Evolutionary conservation across 2,113 vertebrate species (phyloP), one percentile per base, ranked within the genome.

Genomic region (Xerus inauris): DNA sequence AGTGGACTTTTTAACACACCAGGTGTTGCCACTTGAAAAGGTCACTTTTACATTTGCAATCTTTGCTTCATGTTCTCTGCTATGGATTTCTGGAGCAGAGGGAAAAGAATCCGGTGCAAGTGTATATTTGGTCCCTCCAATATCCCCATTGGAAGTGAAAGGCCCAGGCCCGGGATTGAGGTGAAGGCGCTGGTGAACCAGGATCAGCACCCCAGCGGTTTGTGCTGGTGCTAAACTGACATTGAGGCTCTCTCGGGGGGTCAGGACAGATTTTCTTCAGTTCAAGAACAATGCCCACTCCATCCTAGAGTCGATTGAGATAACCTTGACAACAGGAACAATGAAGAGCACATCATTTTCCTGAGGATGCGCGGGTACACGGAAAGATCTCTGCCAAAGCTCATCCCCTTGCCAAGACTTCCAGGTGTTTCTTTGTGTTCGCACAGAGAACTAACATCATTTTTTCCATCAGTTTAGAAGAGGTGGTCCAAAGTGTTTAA

Each of bases 401-500:
- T 98, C 96, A 92, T 94, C 76, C 93, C 76, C 76, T 95, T 89
- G 98, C 98, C 98, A 99, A 99, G 97, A 97, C 97, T 98, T 98
- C 98, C 99, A 99, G 99, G 99, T 99, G 99, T 98, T 98, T 98
- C 98, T 98, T 98, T 98, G 98, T 99, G 98, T 98, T 98, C 97
- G 90, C 97, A 67, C 96, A 97, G 97, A 98, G 98, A 97, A 98
- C 97, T 98, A 98, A 98, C 98, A 98, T 98, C 96, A 98, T 98
- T 98, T 98, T 98, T 96, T 96, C 98, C 98, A 98, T 98, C 98
- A 96, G 97, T 98, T 98, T 97, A 97, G 98, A 98, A 98, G 98
- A 98, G 98, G 98, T 98, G 98, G 98, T 98, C 98, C 98, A 98
- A 98, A 98, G 98, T 98, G 98, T 98, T 98, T 98, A 98, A 98